Conservation (phyloP, 2,113 vertebrate genomes). For the Hylia prasina region DNA sequence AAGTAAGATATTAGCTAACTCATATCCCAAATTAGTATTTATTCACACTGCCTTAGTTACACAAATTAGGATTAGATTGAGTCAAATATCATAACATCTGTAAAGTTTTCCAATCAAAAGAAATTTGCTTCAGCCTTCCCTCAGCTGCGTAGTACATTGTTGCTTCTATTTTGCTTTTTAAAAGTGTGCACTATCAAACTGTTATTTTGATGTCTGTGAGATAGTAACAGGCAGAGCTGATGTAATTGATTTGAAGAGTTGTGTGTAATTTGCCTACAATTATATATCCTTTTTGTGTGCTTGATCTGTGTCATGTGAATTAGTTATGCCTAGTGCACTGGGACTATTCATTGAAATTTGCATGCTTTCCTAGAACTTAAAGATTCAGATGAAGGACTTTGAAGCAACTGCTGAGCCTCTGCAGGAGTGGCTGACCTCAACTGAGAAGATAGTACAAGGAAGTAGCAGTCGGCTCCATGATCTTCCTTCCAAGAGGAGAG, state of each 20-base stretch:
- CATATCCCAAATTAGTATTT: neutral
- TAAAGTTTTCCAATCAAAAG: neutral
- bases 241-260: neutral
- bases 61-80: neutral
- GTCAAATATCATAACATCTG: neutral
- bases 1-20: neutral
- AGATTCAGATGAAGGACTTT: conserved; percentile 93
- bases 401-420: conserved; percentile 88
- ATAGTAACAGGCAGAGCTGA: neutral
- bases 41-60: neutral
- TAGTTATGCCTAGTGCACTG: neutral
- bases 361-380: conserved; percentile 77
- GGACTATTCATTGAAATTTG: neutral
- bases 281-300: neutral
- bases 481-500: conserved; percentile 87
- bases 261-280: neutral
- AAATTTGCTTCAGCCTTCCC: neutral
- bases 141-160: neutral
- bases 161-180: neutral
- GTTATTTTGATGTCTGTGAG: neutral
- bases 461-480: conserved; percentile 87
- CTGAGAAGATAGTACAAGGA: conserved; percentile 83
- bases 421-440: conserved; percentile 87
- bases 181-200: neutral
- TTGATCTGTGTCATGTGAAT: neutral